Evolutionary conservation across 2,888 invertebrate genomes (phyloP).

Genomic region (Thumatha senex): DNA sequence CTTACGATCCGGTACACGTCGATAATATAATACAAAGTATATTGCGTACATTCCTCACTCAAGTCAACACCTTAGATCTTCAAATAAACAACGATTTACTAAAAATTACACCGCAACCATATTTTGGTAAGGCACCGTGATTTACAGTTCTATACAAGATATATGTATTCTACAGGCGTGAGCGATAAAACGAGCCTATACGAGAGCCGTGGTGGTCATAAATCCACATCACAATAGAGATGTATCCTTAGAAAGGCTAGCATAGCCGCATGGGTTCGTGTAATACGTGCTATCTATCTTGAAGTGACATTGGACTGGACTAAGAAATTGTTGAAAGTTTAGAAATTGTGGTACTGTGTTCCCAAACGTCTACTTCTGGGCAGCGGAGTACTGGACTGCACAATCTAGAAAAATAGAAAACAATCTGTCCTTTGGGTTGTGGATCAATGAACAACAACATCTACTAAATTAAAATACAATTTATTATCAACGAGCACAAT

Average conservation of each 20-base stretch:
- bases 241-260: constrained; percentile 28
- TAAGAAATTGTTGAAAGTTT: constrained; percentile 45
- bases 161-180: constrained; percentile 24
- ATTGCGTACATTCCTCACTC: background rate
- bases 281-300: constrained; percentile 58
- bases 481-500: too few relatives aligned
- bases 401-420: too few relatives aligned
- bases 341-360: background rate
- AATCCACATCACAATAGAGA: constrained; percentile 41
- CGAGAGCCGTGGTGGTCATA: constrained; percentile 37
- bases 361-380: too few relatives aligned
- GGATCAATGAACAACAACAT: too few relatives aligned
- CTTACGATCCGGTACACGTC: too few relatives aligned
- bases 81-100: background rate
- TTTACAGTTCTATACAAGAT: constrained; percentile 31
- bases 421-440: too few relatives aligned
- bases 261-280: constrained; percentile 27
- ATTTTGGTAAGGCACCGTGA: constrained; percentile 15
- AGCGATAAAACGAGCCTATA: constrained; percentile 33
- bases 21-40: background rate
- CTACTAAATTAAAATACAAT: too few relatives aligned
- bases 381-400: too few relatives aligned
- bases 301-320: constrained; percentile 47
- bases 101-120: background rate
- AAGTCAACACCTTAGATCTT: background rate